Percentiles rank a stretch among this genome's conserved stretches.
Conservation (phyloP, 2,113 vertebrate species). For the Seriola rivoliana region DNA sequence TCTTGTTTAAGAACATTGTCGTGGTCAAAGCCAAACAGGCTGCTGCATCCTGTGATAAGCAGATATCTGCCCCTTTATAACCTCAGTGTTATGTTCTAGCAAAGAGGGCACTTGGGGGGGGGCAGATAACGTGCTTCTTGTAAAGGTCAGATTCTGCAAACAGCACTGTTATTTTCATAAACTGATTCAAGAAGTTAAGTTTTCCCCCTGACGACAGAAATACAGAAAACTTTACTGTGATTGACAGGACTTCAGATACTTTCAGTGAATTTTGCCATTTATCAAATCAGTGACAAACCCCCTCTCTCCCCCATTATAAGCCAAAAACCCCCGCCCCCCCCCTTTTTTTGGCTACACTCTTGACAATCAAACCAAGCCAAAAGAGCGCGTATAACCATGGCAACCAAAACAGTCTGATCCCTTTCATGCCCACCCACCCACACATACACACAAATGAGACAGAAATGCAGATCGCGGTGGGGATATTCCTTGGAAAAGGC, state of each 20-base stretch:
- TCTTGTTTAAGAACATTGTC: conserved; percentile 14
- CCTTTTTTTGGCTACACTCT: conserved; percentile 27
- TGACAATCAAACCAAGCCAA: conserved; percentile 67
- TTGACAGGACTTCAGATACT: not conserved
- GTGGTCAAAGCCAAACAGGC: conserved; percentile 37
- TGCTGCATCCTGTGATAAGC: conserved; percentile 2
- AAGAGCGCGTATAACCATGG: conserved; percentile 76
- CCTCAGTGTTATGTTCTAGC: conserved; percentile 1
- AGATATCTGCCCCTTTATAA: conserved; percentile 14
- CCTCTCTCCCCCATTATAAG: not conserved
- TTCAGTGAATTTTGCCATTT: not conserved
- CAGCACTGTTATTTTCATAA: not conserved
- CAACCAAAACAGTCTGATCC: conserved; percentile 62
- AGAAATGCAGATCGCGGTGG: conserved; percentile 45
- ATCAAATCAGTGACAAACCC: not conserved
- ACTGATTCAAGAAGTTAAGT: not conserved
- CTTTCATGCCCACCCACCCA: conserved; percentile 65
- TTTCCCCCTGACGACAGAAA: no score
- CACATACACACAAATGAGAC: conserved; percentile 47
- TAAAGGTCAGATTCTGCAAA: conserved; percentile 34
- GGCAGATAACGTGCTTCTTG: conserved; percentile 21
- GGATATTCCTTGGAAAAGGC: conserved; percentile 54
- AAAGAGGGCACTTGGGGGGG: not conserved
- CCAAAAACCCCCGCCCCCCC: not conserved
- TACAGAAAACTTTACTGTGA: no score